A percentile compares a stretch with the other conserved stretches of the same genome.
phyloP scores from a whole-genome alignment of 2,797 vertebrate genomes.

The Novumbra hubbsi region DNA sequence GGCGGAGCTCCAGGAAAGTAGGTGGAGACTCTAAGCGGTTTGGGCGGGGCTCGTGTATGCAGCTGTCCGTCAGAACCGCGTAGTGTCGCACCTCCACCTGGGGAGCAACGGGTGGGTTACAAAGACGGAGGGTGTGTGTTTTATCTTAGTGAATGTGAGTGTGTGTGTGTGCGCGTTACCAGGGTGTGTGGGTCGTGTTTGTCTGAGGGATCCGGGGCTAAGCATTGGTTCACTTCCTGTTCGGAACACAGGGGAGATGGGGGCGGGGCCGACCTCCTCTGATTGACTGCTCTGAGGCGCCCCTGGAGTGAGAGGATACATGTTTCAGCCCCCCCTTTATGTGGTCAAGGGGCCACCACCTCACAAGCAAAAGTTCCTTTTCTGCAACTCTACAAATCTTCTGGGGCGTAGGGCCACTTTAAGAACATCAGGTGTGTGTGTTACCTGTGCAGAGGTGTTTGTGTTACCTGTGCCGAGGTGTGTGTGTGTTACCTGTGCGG shows the following conservation, averaged over 20 bases:
- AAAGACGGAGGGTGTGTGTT: neutral
- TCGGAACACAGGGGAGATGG: constrained; percentile 78
- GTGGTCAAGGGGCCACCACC: no score
- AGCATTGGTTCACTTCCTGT: constrained; percentile 84
- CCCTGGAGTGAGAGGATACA: constrained; percentile 52
- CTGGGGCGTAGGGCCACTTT: no score
- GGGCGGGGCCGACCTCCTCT: constrained; percentile 44
- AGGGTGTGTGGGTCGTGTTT: constrained; percentile 49
- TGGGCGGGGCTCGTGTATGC: constrained; percentile 80
- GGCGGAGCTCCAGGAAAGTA: constrained; percentile 57
- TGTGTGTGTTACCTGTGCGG: neutral
- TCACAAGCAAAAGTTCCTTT: no score
- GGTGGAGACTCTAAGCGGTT: constrained; percentile 77
- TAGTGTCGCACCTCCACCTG: constrained; percentile 64
- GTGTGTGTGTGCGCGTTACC: constrained; percentile 38
- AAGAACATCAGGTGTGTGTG: neutral
- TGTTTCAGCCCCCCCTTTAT: no score
- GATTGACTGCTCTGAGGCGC: constrained; percentile 35
- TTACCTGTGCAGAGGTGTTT: neutral
- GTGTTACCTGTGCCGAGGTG: no score
- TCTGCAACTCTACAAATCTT: no score
- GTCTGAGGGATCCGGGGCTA: constrained; percentile 59
- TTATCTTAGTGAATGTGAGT: constrained; percentile 28
- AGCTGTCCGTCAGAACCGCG: constrained; percentile 85
- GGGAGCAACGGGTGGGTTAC: constrained; percentile 31